A percentile compares a stretch with the other conserved stretches of the same genome.
These are phyloP conservation scores for Tachyglossus aculeatus DNA, from an alignment of 2,797 vertebrate species.

Conservation along the genomic window DNA sequence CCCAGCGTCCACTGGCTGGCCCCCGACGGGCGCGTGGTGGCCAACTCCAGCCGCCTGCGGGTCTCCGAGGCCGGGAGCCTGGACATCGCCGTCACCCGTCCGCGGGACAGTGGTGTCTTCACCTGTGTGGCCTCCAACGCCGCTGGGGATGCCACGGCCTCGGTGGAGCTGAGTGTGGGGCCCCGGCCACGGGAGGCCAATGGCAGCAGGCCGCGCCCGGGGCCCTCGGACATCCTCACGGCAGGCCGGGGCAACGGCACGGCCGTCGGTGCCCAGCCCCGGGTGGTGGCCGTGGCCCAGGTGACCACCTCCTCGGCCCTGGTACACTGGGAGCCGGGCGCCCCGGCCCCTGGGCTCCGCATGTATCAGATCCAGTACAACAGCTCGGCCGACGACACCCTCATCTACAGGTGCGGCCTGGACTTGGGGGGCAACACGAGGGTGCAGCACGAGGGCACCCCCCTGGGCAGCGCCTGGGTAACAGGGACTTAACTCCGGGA, in stretches of 20 bases:
- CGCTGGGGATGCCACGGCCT: conserved; percentile 88
- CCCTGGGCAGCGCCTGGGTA: too few species aligned
- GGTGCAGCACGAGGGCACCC: background rate
- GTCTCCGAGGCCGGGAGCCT: conserved; percentile 91
- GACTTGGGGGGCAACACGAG: background rate
- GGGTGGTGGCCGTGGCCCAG: conserved; percentile 85
- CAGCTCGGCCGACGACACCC: conserved; percentile 88
- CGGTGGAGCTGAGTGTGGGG: conserved; percentile 84
- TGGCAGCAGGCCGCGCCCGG: conserved; percentile 66
- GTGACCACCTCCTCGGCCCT: conserved; percentile 84
- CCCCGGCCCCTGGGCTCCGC: conserved; percentile 84
- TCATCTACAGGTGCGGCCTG: conserved; percentile 86
- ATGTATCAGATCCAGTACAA: conserved; percentile 98
- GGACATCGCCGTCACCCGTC: conserved; percentile 83
- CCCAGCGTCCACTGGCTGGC: conserved; percentile 91
- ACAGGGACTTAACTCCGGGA: too few species aligned
- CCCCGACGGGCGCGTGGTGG: conserved; percentile 87
- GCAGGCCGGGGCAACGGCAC: conserved; percentile 58
- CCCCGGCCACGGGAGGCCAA: conserved; percentile 83
- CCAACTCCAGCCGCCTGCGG: conserved; percentile 85
- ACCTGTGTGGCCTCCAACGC: conserved; percentile 94
- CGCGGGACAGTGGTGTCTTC: conserved; percentile 85
- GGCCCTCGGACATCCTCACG: conserved; percentile 36
- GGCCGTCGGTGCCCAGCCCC: conserved; percentile 45
- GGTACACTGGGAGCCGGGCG: conserved; percentile 88